Evolutionary conservation across 2,113 vertebrate genomes (phyloP), one percentile per base, ranked within the genome.

Genomic region (Pteronura brasiliensis): DNA sequence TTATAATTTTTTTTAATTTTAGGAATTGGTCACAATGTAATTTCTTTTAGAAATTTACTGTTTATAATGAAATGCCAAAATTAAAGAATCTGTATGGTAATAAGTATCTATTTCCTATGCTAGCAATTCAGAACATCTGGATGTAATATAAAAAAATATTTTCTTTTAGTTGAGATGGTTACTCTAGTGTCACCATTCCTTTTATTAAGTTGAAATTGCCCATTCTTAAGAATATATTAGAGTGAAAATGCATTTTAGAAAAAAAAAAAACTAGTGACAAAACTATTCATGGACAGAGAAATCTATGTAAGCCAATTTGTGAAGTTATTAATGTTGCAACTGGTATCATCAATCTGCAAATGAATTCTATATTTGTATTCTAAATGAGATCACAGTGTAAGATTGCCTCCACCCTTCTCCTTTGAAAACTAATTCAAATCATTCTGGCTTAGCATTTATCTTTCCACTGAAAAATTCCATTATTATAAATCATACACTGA

Each of bases 271-370:
- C 14, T 57, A 42, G 7, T 89, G 15, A 95, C 25, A 83, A 87
- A 87, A 74, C 34, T 74, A 4, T 81, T 65, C 61, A 72, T 49
- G 49, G 34, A 88, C 18, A 82, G 52, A 82, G 65, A 95, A 93
- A 69, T 74, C 44, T 59, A 81, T 34, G 7, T 83, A 65, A 93
- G 59, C 21, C 3, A 23, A 86, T 89, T 96, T 93, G n/a, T 89
- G 44, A 95, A 87, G 44, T 96, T 95, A 96, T 96, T 96, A 97
- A 95, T 95, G 87, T 82, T 92, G 47, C 15, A 81, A 93, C 59
- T 74, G 36, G 29, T 89, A 72, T 7, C 42, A 97, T 96, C 47
- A 79, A 79, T 91, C 44, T 89, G 72, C 95, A 93, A 96, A 89
- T 92, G 65, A 93, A 88, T 93, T 95, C 23, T 83, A 10, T 69